Percentiles rank a stretch among this genome's conserved stretches.
These are phyloP conservation scores for Forbesichthys papilliferus DNA, from an alignment of 2,113 vertebrate genomes.

Conservation along the genomic window DNA sequence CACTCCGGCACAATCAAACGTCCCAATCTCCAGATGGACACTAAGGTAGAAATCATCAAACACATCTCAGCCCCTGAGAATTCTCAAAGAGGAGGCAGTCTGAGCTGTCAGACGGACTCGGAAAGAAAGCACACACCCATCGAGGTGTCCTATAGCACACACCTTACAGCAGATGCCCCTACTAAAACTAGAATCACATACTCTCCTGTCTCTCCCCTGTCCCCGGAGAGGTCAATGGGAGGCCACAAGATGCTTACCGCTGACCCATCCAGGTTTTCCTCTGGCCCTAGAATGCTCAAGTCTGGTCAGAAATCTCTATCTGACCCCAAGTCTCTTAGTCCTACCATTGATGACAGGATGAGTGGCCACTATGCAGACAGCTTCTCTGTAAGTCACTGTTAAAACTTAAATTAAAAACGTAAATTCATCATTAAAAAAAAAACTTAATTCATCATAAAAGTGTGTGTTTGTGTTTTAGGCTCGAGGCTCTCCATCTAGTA, in stretches of 20 bases:
- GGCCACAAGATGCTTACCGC: slow-evolving; percentile 88
- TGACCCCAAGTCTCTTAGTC: slow-evolving; percentile 94
- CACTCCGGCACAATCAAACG: slow-evolving; percentile 89
- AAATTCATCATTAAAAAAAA: background rate
- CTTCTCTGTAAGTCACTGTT: slow-evolving; percentile 85
- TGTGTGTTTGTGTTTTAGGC: slow-evolving; percentile 47
- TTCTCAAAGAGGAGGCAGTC: slow-evolving; percentile 88
- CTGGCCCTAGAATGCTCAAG: slow-evolving; percentile 89
- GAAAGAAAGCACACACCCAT: slow-evolving; percentile 88
- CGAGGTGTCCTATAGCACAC: slow-evolving; percentile 89
- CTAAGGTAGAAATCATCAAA: slow-evolving; percentile 93
- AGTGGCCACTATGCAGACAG: slow-evolving; percentile 88
- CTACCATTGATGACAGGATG: slow-evolving; percentile 90
- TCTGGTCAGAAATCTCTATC: slow-evolving; percentile 92
- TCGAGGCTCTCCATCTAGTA: slow-evolving; percentile 74
- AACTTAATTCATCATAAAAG: background rate
- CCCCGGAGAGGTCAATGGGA: slow-evolving; percentile 86
- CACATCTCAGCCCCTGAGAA: slow-evolving; percentile 96
- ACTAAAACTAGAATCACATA: slow-evolving; percentile 92
- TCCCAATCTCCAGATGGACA: slow-evolving; percentile 84
- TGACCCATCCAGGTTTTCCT: slow-evolving; percentile 86
- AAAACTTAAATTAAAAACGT: background rate
- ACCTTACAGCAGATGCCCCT: slow-evolving; percentile 83
- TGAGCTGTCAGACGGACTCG: slow-evolving; percentile 92
- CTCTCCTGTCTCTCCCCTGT: slow-evolving; percentile 89